phyloP scores from a whole-genome alignment of 2,797 vertebrate genomes.

The Hephaestus fuliginosus region DNA sequence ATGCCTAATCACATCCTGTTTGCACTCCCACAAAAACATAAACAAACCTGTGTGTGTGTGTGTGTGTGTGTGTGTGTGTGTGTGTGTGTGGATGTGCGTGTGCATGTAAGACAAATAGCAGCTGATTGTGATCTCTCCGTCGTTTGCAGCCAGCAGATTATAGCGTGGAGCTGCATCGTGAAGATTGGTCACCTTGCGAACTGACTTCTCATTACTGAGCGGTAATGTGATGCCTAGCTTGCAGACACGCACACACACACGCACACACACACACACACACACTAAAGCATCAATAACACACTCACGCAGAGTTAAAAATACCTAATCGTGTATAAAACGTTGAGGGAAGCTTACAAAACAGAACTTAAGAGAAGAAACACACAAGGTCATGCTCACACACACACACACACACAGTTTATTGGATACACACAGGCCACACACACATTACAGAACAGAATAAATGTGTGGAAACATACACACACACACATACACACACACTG shows the following conservation, averaged over 20 bases:
- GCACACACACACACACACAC: constrained; percentile 4
- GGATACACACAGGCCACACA: background rate
- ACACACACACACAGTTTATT: background rate
- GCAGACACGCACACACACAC: background rate
- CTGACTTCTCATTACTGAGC: constrained; percentile 45
- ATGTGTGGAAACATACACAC: too few relatives aligned
- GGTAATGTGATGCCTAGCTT: constrained; percentile 17
- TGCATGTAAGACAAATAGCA: constrained; percentile 41
- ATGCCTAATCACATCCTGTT: constrained; percentile 69
- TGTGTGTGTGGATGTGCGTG: constrained; percentile 11
- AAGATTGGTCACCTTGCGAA: constrained; percentile 40
- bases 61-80: constrained; percentile 28
- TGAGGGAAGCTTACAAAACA: background rate
- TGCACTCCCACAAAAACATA: constrained; percentile 54
- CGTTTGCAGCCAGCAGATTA: constrained; percentile 48
- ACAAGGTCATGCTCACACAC: background rate
- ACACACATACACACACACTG: background rate
- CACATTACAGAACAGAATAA: background rate
- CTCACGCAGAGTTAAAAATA: constrained; percentile 11
- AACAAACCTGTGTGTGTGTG: constrained; percentile 50
- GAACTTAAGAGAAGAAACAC: background rate
- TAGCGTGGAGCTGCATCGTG: constrained; percentile 19
- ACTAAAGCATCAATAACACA: background rate
- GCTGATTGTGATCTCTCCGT: constrained; percentile 41
- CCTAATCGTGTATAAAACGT: background rate